Conservation (phyloP, 2,797 vertebrate genomes). For the Chaunax sp. region DNA sequence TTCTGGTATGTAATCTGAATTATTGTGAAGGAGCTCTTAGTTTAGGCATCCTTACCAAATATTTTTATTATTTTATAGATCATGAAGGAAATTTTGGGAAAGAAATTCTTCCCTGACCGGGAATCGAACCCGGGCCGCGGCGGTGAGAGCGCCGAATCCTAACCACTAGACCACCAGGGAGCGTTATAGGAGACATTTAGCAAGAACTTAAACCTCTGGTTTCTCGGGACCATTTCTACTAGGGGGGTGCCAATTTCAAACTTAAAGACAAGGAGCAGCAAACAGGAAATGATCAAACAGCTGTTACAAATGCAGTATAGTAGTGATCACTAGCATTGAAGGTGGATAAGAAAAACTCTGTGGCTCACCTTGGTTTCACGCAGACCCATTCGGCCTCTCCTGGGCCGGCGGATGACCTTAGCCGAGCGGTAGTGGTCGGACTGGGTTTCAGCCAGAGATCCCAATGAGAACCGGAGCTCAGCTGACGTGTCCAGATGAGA, state of each 20-base stretch:
- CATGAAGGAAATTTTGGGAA: too few species aligned
- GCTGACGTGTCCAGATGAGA: slow-evolving; percentile 93
- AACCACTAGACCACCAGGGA: slow-evolving; percentile 87
- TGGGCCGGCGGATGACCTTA: slow-evolving; percentile 93
- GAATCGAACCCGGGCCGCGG: slow-evolving; percentile 82
- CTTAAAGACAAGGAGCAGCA: too few species aligned
- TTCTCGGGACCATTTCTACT: too few species aligned
- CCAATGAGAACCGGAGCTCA: slow-evolving; percentile 93
- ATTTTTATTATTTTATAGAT: too few species aligned
- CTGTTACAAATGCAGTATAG: too few species aligned
- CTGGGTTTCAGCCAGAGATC: slow-evolving; percentile 94
- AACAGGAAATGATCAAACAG: too few species aligned
- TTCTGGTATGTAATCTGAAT: not conserved
- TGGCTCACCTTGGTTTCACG: slow-evolving; percentile 90
- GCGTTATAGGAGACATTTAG: too few species aligned
- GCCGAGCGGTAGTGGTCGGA: slow-evolving; percentile 94
- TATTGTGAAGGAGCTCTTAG: not conserved
- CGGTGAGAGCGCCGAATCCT: slow-evolving; percentile 84
- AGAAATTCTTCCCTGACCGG: slow-evolving; percentile 48
- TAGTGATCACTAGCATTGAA: too few species aligned
- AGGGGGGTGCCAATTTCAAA: too few species aligned
- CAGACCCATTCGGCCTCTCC: slow-evolving; percentile 91
- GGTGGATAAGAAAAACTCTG: not conserved
- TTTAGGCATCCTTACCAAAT: too few species aligned
- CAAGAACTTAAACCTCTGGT: too few species aligned